Conservation (phyloP, 2,888 invertebrate genomes). For the Drosophila quinaria region DNA sequence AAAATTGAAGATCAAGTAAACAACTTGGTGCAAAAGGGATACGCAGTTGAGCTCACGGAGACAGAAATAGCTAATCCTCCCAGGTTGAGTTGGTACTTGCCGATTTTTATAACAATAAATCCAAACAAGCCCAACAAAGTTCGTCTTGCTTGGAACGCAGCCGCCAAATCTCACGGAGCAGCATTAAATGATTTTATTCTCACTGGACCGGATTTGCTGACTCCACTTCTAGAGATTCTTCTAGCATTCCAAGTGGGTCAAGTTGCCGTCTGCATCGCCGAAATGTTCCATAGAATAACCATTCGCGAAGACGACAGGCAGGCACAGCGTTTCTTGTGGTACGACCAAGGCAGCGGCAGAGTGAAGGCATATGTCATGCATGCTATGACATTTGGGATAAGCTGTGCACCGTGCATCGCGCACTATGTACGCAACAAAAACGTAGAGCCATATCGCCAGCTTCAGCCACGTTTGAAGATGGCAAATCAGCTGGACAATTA, state of each 20-base stretch:
- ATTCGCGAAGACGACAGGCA: slow-evolving; percentile 1
- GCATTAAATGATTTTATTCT: slow-evolving; percentile 1
- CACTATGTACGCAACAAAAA: no score
- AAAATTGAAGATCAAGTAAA: no score
- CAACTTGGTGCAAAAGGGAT: no score
- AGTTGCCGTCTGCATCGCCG: neutral
- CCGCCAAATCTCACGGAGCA: neutral
- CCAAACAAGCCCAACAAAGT: no score
- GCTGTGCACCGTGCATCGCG: no score
- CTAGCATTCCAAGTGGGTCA: neutral
- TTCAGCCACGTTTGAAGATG: no score
- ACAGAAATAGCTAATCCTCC: neutral
- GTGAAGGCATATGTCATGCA: no score
- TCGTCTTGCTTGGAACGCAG: neutral
- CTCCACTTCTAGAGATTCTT: neutral
- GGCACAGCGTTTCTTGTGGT: neutral
- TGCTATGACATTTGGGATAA: no score
- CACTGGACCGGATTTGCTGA: neutral
- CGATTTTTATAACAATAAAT: no score
- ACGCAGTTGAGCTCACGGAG: no score
- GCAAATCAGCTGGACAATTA: neutral
- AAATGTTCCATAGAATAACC: slow-evolving; percentile 3
- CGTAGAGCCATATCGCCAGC: no score
- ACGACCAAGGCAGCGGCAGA: neutral
- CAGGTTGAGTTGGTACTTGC: no score